These are phyloP conservation scores for Adelphocoris suturalis DNA, from an alignment of 2,888 invertebrate species.

Conservation along the genomic window DNA sequence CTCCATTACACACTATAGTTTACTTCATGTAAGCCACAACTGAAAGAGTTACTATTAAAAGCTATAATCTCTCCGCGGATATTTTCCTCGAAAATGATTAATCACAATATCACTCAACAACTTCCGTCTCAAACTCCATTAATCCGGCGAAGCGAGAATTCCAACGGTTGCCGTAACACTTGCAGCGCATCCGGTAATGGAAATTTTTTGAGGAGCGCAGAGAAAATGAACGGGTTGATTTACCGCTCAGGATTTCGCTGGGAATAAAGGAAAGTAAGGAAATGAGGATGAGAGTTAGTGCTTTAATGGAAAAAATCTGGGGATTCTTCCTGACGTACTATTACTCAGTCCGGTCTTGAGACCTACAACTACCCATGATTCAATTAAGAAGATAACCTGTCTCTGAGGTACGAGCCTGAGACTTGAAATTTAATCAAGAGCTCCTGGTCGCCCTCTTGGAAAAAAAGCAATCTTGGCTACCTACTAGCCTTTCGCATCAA, in stretches of 20 bases:
- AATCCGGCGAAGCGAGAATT: neutral
- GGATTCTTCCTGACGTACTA: slow-evolving; percentile 39
- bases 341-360: slow-evolving; percentile 39
- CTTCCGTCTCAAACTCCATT: slow-evolving; percentile 15
- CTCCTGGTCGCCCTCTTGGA: slow-evolving; percentile 7
- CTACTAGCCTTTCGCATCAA: slow-evolving; percentile 9
- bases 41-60: no score
- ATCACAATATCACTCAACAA: neutral
- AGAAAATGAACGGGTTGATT: slow-evolving; percentile 29
- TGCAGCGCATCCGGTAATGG: slow-evolving; percentile 35
- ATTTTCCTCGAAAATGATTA: neutral
- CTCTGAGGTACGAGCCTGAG: slow-evolving; percentile 27
- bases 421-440: slow-evolving; percentile 39
- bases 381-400: slow-evolving; percentile 42
- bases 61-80: neutral
- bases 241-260: slow-evolving; percentile 24
- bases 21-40: no score
- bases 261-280: slow-evolving; percentile 19
- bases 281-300: slow-evolving; percentile 27
- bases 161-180: neutral
- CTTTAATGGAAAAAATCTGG: slow-evolving; percentile 42
- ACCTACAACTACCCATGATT: slow-evolving; percentile 39
- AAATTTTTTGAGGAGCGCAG: neutral
- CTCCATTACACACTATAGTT: no score
- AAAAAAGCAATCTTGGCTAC: slow-evolving; percentile 39